These are phyloP conservation scores for Dendrocincla tyrannina DNA, from an alignment of 2,797 vertebrate genomes.

Conservation along the genomic window DNA sequence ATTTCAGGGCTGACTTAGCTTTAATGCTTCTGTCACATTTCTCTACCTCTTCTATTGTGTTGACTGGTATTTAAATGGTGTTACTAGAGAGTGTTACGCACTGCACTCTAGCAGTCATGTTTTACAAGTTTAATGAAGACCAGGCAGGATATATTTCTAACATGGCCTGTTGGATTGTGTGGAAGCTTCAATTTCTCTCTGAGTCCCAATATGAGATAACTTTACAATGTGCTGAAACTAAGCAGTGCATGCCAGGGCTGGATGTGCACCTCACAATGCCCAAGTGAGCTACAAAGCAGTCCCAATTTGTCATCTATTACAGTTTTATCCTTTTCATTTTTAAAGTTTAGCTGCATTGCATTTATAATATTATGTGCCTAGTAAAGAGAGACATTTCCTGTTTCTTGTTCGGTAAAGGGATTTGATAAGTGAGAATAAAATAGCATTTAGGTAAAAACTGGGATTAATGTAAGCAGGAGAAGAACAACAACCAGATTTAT, in stretches of 20 bases:
- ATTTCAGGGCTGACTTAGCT: constrained; percentile 23
- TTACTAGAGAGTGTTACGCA: not conserved
- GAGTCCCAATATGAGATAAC: not conserved
- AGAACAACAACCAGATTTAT: not conserved
- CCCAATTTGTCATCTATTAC: not conserved
- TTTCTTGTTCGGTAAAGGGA: not conserved
- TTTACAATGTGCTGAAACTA: not conserved
- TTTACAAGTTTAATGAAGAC: constrained; percentile 43
- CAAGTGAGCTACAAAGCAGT: not conserved
- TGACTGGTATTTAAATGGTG: constrained; percentile 20
- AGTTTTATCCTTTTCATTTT: not conserved
- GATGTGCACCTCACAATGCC: not conserved
- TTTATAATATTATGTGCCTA: not conserved
- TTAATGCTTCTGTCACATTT: constrained; percentile 2
- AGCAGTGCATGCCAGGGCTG: not conserved
- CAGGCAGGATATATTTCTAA: not conserved
- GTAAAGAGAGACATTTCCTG: not conserved
- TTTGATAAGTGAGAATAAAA: not conserved
- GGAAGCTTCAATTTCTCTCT: not conserved
- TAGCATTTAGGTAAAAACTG: not conserved
- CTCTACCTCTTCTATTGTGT: not conserved
- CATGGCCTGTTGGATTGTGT: not conserved
- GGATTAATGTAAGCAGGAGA: not conserved
- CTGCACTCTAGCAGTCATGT: not conserved
- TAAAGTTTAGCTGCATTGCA: not conserved